Conservation (phyloP, 1,140 invertebrate genomes). For the Parapsyche elsis region DNA sequence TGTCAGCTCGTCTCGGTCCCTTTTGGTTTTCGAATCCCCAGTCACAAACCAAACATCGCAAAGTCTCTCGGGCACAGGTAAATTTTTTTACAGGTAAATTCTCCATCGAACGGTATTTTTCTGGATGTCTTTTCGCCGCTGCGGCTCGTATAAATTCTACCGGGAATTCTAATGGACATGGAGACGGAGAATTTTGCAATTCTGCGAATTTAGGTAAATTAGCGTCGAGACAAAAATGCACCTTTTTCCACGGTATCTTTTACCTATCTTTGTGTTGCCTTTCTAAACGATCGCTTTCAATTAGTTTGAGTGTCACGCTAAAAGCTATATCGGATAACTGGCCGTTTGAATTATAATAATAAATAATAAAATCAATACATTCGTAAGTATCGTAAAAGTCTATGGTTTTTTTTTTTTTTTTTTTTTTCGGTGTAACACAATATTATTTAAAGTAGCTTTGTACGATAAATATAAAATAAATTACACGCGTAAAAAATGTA, state of each 20-base stretch:
- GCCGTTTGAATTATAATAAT: no score
- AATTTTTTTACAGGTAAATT: conserved; percentile 38
- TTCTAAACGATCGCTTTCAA: no score
- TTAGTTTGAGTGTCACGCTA: no score
- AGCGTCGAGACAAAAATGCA: conserved; percentile 11
- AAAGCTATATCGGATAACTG: no score
- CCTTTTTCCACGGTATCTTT: background rate
- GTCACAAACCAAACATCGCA: conserved; percentile 42
- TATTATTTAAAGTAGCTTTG: no score
- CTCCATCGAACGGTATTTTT: conserved; percentile 22
- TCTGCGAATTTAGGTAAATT: conserved; percentile 9
- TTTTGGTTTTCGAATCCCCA: conserved; percentile 31
- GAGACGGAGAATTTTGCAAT: conserved; percentile 8
- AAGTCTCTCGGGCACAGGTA: conserved; percentile 27
- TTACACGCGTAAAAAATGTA: no score
- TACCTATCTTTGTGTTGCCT: no score
- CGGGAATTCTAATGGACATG: background rate
- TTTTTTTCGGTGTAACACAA: no score
- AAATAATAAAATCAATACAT: no score
- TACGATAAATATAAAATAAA: no score
- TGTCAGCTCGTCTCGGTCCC: conserved; percentile 25
- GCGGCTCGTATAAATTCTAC: conserved; percentile 7
- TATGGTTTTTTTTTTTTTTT: no score
- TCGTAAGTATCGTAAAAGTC: no score
- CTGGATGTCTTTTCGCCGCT: background rate